A percentile compares a stretch with the other conserved stretches of the same genome.
Evolutionary conservation across 2,888 invertebrate genomes (phyloP).

Genomic region (Aspidapion aeneum): DNA sequence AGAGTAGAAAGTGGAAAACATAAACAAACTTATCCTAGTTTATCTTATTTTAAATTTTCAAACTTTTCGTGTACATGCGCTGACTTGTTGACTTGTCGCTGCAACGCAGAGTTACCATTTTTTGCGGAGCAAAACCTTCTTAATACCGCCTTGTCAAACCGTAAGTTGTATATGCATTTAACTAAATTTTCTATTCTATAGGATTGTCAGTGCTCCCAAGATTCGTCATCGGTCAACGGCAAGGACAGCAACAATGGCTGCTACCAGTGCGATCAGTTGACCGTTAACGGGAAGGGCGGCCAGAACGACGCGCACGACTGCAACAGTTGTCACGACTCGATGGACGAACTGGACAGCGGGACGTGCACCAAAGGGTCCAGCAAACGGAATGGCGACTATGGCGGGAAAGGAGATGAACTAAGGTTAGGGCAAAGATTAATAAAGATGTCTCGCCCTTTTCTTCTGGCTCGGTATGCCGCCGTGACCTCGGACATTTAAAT

Average conservation of each 20-base stretch:
- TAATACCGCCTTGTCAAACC: no score
- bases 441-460: no score
- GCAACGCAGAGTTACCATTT: no score
- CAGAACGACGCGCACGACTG: constrained; percentile 1
- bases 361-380: background rate
- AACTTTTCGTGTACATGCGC: no score
- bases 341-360: background rate
- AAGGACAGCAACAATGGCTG: constrained; percentile 18
- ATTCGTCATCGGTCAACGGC: constrained; percentile 1
- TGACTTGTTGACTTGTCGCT: no score
- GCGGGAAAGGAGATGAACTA: background rate
- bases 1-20: no score
- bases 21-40: no score
- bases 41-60: no score
- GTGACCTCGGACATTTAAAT: no score
- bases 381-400: background rate
- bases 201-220: constrained; percentile 21
- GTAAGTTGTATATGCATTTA: no score
- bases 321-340: background rate
- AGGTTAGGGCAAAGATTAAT: background rate
- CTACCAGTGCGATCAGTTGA: constrained; percentile 17
- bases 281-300: constrained; percentile 13
- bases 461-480: no score
- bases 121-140: no score
- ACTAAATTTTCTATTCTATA: constrained; percentile 6